These are phyloP conservation scores for Barypeithes pellucidus DNA, from an alignment of 2,888 invertebrate genomes.

Conservation along the genomic window DNA sequence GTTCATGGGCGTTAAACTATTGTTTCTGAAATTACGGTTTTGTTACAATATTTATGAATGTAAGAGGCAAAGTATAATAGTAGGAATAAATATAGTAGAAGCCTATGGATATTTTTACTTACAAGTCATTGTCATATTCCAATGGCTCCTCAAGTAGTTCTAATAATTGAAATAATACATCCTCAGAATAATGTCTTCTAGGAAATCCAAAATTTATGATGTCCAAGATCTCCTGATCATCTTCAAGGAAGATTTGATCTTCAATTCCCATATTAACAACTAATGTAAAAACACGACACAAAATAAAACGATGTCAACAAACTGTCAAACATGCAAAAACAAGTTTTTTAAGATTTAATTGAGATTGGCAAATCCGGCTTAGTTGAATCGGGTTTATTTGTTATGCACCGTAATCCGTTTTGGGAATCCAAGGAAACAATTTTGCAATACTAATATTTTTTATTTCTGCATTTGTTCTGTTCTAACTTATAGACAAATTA, in stretches of 20 bases:
- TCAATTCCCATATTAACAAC: constrained; percentile 36
- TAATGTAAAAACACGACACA: not conserved
- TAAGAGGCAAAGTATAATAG: not conserved
- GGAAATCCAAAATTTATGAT: constrained; percentile 36
- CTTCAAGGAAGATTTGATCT: constrained; percentile 39
- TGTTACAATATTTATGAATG: not conserved
- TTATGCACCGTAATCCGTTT: too few relatives aligned
- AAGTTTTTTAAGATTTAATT: too few relatives aligned
- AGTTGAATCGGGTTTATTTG: too few relatives aligned
- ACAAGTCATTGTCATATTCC: constrained; percentile 21
- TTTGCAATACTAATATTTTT: too few relatives aligned
- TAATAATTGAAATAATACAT: constrained; percentile 22
- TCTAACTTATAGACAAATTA: too few relatives aligned
- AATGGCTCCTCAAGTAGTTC: constrained; percentile 20
- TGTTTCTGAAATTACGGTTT: constrained; percentile 25
- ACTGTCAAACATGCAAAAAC: too few relatives aligned
- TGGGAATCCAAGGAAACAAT: too few relatives aligned
- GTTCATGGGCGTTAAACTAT: constrained; percentile 39
- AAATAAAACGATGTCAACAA: too few relatives aligned
- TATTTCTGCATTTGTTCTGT: too few relatives aligned
- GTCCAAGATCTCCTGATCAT: constrained; percentile 40
- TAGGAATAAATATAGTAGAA: not conserved
- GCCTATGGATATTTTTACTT: not conserved
- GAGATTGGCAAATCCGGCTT: too few relatives aligned
- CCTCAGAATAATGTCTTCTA: constrained; percentile 30